phyloP scores from a whole-genome alignment of 2,113 vertebrate species.

The Cephalopterus ornatus region DNA sequence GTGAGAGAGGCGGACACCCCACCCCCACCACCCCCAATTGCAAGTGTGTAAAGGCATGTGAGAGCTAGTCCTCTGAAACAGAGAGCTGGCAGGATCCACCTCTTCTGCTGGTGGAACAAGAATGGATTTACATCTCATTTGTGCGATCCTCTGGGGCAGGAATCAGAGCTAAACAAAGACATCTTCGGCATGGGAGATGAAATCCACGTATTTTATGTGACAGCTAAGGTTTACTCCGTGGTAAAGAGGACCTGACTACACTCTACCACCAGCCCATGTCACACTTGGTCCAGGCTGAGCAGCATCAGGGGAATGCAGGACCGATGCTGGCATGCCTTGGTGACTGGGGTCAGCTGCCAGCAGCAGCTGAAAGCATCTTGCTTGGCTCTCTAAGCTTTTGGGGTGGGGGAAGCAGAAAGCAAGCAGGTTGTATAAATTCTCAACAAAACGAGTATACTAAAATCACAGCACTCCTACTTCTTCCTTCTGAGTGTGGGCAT shows the following conservation, averaged over 20 bases:
- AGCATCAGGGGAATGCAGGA: neutral
- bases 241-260: accelerated
- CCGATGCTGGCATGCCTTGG: accelerated
- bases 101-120: neutral
- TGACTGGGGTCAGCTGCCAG: neutral
- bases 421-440: slow-evolving; percentile 15
- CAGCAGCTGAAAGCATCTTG: neutral
- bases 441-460: neutral
- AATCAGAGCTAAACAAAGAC: neutral
- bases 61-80: neutral
- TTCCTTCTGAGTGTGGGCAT: neutral
- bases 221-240: neutral
- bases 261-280: accelerated
- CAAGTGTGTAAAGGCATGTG: neutral
- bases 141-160: neutral
- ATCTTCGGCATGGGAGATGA: neutral
- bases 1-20: neutral
- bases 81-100: neutral
- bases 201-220: neutral
- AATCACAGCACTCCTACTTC: neutral
- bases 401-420: neutral
- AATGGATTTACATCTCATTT: neutral
- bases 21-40: neutral
- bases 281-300: accelerated
- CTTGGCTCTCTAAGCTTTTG: neutral